Base-by-base conservation (phyloP, 1,140 invertebrate species). In the Wiebesia pumilae region DNA sequence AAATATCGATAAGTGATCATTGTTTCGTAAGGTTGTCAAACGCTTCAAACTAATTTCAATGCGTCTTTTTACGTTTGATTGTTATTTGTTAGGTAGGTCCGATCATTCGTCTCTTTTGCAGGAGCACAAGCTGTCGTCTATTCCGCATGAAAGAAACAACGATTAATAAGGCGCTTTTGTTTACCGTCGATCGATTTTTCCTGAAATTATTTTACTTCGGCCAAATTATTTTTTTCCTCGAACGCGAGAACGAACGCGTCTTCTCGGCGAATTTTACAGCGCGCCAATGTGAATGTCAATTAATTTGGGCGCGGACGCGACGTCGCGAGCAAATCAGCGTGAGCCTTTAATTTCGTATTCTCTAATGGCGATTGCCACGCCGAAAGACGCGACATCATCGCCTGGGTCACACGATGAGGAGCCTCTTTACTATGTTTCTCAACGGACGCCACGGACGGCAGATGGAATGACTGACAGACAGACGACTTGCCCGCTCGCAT, bases 401-500 rank as follows among this genome's bases (percentile, higher is more conserved):
- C 33, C 69, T 24, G 30, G 35, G 54, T 81, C 58, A 33, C 79
- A 81, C 69, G 35, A 27, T 3, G 1, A 27, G 10, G 43, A 43
- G 54, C 65, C 69, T 84, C 71, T 40, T 78, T 33, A 33, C 27
- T 30, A 38, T 47, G 35, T 51, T 78, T 78, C 35, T 75, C 43
- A 51, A 12, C 81, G 81, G 81, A 83, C 33, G 81, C 21, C 12
- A 1, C 75, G 12, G 73, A 78, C 24, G 43, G 21, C 1, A 82
- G 69, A 75, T 83, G 21, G 83, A 77, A 75, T 84, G 83, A 84
- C 2, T 65, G 83, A 84, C 73, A 84, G 73, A 6, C 51, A 73
- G 67, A 54, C 65, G 81, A 21, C 51, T 16, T 16, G 51, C n/a
- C 40, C 40, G 40, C n/a, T 71, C 33, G 65, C 81, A 58, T 83